These are phyloP conservation scores for Cheilosia urbana DNA, from an alignment of 2,888 invertebrate species.

Conservation along the genomic window DNA sequence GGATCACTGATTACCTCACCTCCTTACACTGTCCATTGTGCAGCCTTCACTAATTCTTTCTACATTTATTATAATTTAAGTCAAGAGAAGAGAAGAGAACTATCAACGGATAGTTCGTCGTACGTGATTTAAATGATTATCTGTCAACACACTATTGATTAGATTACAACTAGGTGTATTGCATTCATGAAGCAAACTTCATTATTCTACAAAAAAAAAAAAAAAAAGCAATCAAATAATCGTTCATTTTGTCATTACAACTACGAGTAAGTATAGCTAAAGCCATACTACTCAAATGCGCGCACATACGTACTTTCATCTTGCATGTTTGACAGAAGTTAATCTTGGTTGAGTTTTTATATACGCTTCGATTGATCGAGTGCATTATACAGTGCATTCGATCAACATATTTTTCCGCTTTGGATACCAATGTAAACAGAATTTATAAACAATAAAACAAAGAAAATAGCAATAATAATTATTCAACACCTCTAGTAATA, in stretches of 20 bases:
- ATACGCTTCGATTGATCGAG: neutral
- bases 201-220: slow-evolving; percentile 11
- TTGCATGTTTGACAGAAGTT: slow-evolving; percentile 8
- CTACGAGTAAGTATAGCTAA: neutral
- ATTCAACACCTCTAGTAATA: slow-evolving; percentile 9
- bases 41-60: neutral
- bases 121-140: slow-evolving; percentile 20
- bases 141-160: neutral
- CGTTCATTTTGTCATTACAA: slow-evolving; percentile 3
- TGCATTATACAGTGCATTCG: slow-evolving; percentile 2
- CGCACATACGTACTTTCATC: neutral
- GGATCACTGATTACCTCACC: neutral
- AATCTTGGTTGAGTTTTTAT: slow-evolving; percentile 1
- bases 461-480: slow-evolving; percentile 13
- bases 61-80: neutral
- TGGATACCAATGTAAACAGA: slow-evolving; percentile 12
- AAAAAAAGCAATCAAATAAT: slow-evolving; percentile 24
- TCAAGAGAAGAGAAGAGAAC: neutral
- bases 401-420: neutral
- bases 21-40: neutral
- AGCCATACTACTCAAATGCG: neutral
- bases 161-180: slow-evolving; percentile 1
- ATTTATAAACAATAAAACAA: slow-evolving; percentile 25
- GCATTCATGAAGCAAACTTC: neutral
- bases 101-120: slow-evolving; percentile 1